A percentile compares a stretch with the other conserved stretches of the same genome.
Evolutionary conservation across 2,888 invertebrate genomes (phyloP).

Genomic region (Cantharis rufa): DNA sequence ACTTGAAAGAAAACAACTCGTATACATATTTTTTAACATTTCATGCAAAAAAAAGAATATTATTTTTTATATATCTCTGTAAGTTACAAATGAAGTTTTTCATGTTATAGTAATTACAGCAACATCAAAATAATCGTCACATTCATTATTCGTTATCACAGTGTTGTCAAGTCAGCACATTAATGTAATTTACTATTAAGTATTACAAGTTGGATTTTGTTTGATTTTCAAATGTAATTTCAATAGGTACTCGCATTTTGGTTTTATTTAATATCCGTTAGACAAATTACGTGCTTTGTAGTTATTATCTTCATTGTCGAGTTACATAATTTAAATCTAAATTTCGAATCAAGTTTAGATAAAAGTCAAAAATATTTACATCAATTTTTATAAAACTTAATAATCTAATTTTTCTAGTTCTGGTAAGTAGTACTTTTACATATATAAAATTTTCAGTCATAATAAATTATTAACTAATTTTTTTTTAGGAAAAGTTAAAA

Average conservation of each 20-base stretch:
- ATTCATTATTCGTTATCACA: conserved; percentile 1
- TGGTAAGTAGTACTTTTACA: conserved; percentile 2
- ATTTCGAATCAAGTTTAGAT: conserved; percentile 13
- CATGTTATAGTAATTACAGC: background rate
- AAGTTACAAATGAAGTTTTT: background rate
- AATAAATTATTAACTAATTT: conserved; percentile 7
- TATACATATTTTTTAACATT: conserved; percentile 15
- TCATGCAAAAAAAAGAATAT: conserved; percentile 15
- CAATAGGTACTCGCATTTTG: background rate
- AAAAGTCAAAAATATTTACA: conserved; percentile 20
- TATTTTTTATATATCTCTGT: background rate
- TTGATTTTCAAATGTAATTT: background rate
- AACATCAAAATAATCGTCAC: background rate
- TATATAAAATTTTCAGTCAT: conserved; percentile 22
- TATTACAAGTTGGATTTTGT: background rate
- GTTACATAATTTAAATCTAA: conserved; percentile 5
- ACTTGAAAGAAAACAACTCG: conserved; percentile 17
- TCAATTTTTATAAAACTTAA: conserved; percentile 13
- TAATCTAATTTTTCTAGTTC: conserved; percentile 19
- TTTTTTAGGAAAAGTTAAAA: background rate
- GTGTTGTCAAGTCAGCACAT: background rate
- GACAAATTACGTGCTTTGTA: background rate
- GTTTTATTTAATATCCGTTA: background rate
- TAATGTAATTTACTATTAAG: background rate
- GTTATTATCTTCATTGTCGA: background rate